Conservation (phyloP, 2,888 invertebrate genomes). For the Cheilosia vulpina region DNA sequence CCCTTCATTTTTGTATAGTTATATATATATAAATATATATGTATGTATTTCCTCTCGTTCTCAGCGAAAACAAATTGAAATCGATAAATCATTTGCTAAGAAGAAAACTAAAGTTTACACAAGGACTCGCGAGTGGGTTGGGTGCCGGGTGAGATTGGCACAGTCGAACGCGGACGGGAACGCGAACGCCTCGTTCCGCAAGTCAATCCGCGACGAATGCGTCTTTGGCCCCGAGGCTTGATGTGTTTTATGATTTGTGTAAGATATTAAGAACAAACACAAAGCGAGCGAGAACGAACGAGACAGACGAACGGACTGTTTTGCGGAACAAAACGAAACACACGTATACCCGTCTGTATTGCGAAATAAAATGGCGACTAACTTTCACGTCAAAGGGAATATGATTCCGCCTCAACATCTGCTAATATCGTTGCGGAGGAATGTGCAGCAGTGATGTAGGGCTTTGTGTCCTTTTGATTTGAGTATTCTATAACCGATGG, state of each 20-base stretch:
- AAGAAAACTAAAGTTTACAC: constrained; percentile 72
- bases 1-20: neutral
- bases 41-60: neutral
- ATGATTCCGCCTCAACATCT: constrained; percentile 66
- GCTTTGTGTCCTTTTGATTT: constrained; percentile 69
- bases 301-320: neutral
- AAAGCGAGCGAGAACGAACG: constrained; percentile 8
- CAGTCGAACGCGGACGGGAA: constrained; percentile 7
- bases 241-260: constrained; percentile 70
- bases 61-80: constrained; percentile 66
- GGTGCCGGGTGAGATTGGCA: neutral
- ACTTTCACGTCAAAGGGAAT: constrained; percentile 48
- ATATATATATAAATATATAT: neutral
- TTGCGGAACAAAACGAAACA: neutral
- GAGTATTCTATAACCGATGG: constrained; percentile 54
- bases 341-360: constrained; percentile 10
- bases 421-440: constrained; percentile 22
- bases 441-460: constrained; percentile 18
- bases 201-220: neutral
- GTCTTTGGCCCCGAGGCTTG: constrained; percentile 34
- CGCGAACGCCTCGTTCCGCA: constrained; percentile 9
- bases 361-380: constrained; percentile 48
- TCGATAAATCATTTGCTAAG: constrained; percentile 75
- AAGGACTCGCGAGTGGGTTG: constrained; percentile 18
- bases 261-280: constrained; percentile 60